These are phyloP conservation scores for Drosophila austrosaltans DNA, from an alignment of 2,888 invertebrate species.

Conservation along the genomic window DNA sequence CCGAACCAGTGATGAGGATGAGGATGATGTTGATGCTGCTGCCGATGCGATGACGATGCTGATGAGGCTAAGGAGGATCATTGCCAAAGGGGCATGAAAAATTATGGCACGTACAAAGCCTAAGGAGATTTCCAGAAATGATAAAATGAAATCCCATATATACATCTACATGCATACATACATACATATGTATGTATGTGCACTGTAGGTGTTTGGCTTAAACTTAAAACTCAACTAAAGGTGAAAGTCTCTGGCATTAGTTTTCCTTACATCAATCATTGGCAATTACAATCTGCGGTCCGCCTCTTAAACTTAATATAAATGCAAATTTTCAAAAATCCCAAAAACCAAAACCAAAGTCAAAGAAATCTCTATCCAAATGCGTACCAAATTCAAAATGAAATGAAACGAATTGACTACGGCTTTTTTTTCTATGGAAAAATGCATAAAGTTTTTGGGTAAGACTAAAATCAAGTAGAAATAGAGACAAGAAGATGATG, in stretches of 20 bases:
- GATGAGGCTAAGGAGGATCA: constrained; percentile 60
- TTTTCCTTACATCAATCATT: constrained; percentile 44
- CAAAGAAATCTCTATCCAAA: constrained; percentile 47
- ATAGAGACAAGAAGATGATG: constrained; percentile 43
- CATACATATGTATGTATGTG: too few species aligned
- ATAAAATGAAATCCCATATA: constrained; percentile 51
- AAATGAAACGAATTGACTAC: constrained; percentile 70
- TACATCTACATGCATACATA: too few species aligned
- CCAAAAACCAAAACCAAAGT: constrained; percentile 36
- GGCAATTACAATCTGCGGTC: constrained; percentile 54
- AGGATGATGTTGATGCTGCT: constrained; percentile 43
- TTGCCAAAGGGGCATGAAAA: constrained; percentile 55
- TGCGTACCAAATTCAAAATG: constrained; percentile 77
- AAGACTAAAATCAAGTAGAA: constrained; percentile 15
- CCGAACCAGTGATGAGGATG: constrained; percentile 27
- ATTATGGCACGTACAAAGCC: constrained; percentile 63
- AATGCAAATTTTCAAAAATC: constrained; percentile 63
- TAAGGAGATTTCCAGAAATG: constrained; percentile 64
- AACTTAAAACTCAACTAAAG: neutral
- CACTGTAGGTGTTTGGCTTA: neutral
- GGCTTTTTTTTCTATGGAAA: constrained; percentile 60
- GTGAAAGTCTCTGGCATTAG: constrained; percentile 10
- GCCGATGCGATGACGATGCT: too few species aligned
- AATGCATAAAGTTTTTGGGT: constrained; percentile 63
- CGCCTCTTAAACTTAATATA: constrained; percentile 65